phyloP scores from a whole-genome alignment of 2,113 vertebrate genomes.

The Atherinomorus stipes region DNA sequence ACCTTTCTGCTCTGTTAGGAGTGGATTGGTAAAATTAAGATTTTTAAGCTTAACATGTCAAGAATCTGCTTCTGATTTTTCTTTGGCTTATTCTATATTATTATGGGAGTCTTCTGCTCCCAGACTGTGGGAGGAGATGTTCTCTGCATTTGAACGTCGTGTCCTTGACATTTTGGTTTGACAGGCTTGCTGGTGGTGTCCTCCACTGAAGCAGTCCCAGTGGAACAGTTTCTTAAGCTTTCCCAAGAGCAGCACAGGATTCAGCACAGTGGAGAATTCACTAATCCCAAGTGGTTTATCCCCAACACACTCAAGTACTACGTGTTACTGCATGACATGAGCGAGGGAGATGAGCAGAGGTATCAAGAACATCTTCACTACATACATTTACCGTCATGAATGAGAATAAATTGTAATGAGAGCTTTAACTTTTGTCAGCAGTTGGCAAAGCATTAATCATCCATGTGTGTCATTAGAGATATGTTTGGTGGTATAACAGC shows the following conservation, averaged over 20 bases:
- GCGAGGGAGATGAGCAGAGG: conserved; percentile 92
- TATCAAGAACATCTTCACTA: conserved; percentile 48
- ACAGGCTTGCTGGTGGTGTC: conserved; percentile 97
- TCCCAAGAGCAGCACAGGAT: conserved; percentile 98
- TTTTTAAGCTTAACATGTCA: too few relatives aligned
- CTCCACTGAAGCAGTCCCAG: conserved; percentile 89
- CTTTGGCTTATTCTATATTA: too few relatives aligned
- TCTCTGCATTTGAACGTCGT: neutral
- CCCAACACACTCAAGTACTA: conserved; percentile 99
- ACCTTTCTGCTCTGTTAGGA: too few relatives aligned
- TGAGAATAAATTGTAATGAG: too few relatives aligned
- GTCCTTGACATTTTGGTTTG: conserved; percentile 61
- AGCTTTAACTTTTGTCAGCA: too few relatives aligned
- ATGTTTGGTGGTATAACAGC: too few relatives aligned
- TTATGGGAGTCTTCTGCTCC: neutral
- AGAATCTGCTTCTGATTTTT: too few relatives aligned
- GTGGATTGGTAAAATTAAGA: too few relatives aligned
- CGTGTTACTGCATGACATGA: conserved; percentile 94
- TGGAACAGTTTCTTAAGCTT: conserved; percentile 95
- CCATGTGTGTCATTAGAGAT: too few relatives aligned
- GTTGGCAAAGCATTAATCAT: too few relatives aligned
- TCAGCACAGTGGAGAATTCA: conserved; percentile 95
- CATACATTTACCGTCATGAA: neutral
- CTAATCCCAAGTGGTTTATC: conserved; percentile 96
- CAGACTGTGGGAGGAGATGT: neutral